Percentiles rank a stretch among this genome's conserved stretches.
phyloP scores from a whole-genome alignment of 2,113 vertebrate genomes.

The Prochilodus magdalenae region DNA sequence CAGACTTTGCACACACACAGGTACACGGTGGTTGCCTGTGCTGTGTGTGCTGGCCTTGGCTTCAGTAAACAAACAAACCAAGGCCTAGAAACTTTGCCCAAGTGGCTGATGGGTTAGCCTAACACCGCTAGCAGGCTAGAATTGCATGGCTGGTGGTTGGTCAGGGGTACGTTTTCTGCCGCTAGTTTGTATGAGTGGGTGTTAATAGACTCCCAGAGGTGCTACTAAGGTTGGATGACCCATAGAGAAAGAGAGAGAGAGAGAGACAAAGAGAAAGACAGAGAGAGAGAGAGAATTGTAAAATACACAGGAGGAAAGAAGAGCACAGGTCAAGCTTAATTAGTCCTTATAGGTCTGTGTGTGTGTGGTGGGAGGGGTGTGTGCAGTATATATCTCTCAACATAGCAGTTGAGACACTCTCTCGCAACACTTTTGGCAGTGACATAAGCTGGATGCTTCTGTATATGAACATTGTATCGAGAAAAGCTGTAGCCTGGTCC shows the following conservation, averaged over 20 bases:
- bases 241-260: conserved; percentile 8
- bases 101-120: not conserved
- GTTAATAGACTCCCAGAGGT: conserved; percentile 33
- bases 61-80: not conserved
- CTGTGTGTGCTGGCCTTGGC: not conserved
- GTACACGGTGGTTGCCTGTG: not conserved
- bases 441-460: too few relatives aligned
- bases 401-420: not conserved
- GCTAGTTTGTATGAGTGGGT: not conserved
- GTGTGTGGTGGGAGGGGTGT: conserved; percentile 47
- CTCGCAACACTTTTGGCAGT: not conserved
- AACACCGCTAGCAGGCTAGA: not conserved
- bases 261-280: conserved; percentile 22
- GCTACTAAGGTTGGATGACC: conserved; percentile 2
- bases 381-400: not conserved
- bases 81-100: not conserved
- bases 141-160: not conserved
- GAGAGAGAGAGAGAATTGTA: not conserved
- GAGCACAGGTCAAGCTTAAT: conserved; percentile 66
- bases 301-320: conserved; percentile 24
- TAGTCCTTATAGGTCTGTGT: conserved; percentile 70
- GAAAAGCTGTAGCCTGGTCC: too few relatives aligned
- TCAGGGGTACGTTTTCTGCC: conserved; percentile 3
- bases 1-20: not conserved
- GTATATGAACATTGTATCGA: too few relatives aligned